These are phyloP conservation scores for Hyphantria cunea DNA, from an alignment of 1,140 invertebrate species.

Conservation along the genomic window DNA sequence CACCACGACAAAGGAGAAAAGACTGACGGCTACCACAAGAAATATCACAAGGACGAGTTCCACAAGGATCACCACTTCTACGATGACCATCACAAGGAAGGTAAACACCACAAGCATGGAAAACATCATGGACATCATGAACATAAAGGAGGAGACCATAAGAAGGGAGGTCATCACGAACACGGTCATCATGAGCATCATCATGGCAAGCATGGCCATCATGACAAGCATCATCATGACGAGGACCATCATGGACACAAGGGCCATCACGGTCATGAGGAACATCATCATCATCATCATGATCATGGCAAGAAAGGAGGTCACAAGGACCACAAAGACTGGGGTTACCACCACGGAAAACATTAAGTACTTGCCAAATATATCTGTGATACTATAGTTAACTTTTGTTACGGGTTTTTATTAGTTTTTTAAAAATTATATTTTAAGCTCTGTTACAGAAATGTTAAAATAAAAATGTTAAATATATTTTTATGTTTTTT, in stretches of 20 bases:
- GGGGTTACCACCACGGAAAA: conserved; percentile 75
- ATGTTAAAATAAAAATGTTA: conserved; percentile 21
- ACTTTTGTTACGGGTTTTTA: conserved; percentile 42
- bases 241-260: conserved; percentile 67
- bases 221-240: conserved; percentile 70
- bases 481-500: conserved; percentile 2
- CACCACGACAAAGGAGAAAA: conserved; percentile 73
- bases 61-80: conserved; percentile 77
- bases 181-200: conserved; percentile 67
- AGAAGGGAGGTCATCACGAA: conserved; percentile 69
- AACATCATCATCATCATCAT: conserved; percentile 68
- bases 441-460: conserved; percentile 34
- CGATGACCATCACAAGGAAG: conserved; percentile 68
- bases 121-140: conserved; percentile 69
- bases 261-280: conserved; percentile 70
- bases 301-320: conserved; percentile 71
- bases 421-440: conserved; percentile 40
- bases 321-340: conserved; percentile 67
- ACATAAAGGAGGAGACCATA: conserved; percentile 62
- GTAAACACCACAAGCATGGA: conserved; percentile 73
- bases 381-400: conserved; percentile 59
- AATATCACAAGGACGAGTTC: conserved; percentile 73
- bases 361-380: conserved; percentile 50
- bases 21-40: conserved; percentile 72
- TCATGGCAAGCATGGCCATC: conserved; percentile 66